phyloP scores from a whole-genome alignment of 2,888 invertebrate species.

The Heliconius erato region DNA sequence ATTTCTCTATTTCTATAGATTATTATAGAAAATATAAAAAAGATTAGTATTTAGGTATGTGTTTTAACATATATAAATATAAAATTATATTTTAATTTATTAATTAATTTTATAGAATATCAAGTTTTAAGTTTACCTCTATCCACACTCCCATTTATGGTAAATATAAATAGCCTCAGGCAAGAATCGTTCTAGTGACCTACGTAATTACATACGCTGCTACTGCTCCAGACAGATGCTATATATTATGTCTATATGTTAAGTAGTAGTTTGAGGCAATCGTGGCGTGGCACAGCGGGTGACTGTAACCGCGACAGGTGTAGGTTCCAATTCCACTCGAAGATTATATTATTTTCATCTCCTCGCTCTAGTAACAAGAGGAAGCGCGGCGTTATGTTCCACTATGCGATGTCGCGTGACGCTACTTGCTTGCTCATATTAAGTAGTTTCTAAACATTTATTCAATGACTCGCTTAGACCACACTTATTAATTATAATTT shows the following conservation, averaged over 20 bases:
- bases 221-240: not conserved
- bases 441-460: not conserved
- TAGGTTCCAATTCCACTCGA: no score
- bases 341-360: no score
- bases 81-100: not conserved
- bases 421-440: not conserved
- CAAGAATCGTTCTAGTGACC: conserved; percentile 23
- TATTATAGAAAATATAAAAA: no score
- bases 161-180: conserved; percentile 5
- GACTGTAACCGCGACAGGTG: no score
- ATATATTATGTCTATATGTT: not conserved
- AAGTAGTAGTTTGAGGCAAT: not conserved
- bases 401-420: not conserved
- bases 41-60: no score
- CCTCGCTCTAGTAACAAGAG: not conserved
- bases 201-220: conserved; percentile 15
- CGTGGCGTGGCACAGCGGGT: no score
- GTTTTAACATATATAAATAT: no score
- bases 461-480: not conserved
- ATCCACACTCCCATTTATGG: not conserved
- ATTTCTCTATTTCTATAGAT: no score
- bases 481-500: not conserved
- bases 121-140: not conserved
- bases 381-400: not conserved
- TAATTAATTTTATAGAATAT: not conserved